A percentile compares a stretch with the other conserved stretches of the same genome.
Evolutionary conservation across 2,888 invertebrate genomes (phyloP).

Genomic region (Eudemis profundana): DNA sequence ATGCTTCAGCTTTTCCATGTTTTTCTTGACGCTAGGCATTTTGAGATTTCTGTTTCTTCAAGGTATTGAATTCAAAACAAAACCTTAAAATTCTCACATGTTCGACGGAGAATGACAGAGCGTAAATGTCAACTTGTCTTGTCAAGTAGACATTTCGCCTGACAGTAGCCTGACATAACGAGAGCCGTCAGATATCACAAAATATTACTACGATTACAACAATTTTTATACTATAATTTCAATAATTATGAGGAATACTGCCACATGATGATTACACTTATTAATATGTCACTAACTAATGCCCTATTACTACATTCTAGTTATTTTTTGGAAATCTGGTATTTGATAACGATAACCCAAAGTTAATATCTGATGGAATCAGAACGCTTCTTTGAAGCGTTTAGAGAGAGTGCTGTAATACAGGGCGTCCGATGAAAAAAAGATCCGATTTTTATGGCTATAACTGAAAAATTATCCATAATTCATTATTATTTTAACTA

Average conservation of each 20-base stretch:
- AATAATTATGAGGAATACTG: no score
- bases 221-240: no score
- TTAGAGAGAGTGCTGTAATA: constrained; percentile 2
- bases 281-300: no score
- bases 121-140: neutral
- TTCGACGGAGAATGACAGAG: neutral
- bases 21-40: constrained; percentile 76
- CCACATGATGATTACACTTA: no score
- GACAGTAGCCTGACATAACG: neutral
- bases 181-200: neutral
- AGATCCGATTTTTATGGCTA: no score
- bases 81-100: constrained; percentile 10
- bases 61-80: constrained; percentile 10
- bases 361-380: neutral
- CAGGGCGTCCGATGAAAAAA: no score
- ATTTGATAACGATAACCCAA: no score
- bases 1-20: constrained; percentile 87
- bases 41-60: neutral
- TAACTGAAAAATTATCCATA: no score
- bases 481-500: no score
- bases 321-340: no score
- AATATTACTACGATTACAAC: neutral
- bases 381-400: neutral
- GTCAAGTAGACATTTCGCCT: neutral
- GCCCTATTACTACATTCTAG: no score